Percentiles rank a stretch among this genome's conserved stretches.
These are phyloP conservation scores for Lates calcarifer DNA, from an alignment of 2,113 vertebrate genomes.

Conservation along the genomic window DNA sequence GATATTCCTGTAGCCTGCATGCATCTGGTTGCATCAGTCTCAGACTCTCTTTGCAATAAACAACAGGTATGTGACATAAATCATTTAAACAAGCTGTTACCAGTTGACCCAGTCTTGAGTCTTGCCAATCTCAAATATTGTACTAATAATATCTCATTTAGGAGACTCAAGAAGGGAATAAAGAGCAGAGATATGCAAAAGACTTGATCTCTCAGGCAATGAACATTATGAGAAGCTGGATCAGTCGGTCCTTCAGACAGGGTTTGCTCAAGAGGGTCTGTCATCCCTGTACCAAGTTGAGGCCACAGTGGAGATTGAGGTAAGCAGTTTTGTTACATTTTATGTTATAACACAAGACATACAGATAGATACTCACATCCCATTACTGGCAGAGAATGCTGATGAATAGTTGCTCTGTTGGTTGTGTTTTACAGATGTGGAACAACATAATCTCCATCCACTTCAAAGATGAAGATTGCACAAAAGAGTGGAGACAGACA, in stretches of 20 bases:
- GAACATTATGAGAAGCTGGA: constrained; percentile 71
- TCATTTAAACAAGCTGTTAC: background rate
- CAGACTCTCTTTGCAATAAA: constrained; percentile 52
- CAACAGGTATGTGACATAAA: constrained; percentile 55
- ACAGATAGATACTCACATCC: background rate
- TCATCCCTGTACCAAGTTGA: background rate
- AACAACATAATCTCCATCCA: constrained; percentile 83
- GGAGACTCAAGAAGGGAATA: constrained; percentile 25
- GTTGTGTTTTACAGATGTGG: constrained; percentile 84
- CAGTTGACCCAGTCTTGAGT: background rate
- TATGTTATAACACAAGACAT: background rate
- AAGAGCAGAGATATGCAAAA: constrained; percentile 5
- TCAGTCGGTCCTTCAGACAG: constrained; percentile 54
- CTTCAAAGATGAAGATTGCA: constrained; percentile 81
- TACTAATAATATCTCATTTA: constrained; percentile 19
- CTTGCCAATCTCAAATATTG: background rate
- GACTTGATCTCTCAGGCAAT: constrained; percentile 41
- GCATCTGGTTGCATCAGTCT: constrained; percentile 74
- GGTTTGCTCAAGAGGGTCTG: background rate
- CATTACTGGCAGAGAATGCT: background rate
- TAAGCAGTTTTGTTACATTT: constrained; percentile 52
- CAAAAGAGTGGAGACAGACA: constrained; percentile 83
- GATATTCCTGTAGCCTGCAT: constrained; percentile 75
- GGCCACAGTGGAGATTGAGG: constrained; percentile 71
- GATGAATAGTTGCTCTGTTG: background rate